A percentile compares a stretch with the other conserved stretches of the same genome.
Conservation (phyloP, 64 coral and sea anemone genomes). For the Pachyseris speciosa region DNA sequence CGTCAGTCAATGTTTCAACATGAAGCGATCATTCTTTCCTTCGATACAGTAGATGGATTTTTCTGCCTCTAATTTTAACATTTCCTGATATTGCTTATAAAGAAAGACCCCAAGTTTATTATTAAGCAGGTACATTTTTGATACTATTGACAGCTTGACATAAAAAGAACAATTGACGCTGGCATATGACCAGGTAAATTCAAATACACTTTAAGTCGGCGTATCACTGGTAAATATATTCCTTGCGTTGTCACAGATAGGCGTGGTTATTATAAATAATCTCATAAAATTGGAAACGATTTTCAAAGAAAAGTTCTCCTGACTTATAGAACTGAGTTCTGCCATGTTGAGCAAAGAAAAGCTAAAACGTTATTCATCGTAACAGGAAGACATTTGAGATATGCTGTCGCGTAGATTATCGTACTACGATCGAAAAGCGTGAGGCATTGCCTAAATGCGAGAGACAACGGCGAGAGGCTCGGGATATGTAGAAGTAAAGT, state of each 20-base stretch:
- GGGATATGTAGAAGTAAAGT: too few species aligned
- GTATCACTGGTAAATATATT: background rate
- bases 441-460: too few species aligned
- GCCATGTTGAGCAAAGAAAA: too few species aligned
- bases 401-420: too few species aligned
- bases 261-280: background rate
- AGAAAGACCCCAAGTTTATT: background rate
- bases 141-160: background rate
- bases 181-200: constrained; percentile 14
- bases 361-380: too few species aligned
- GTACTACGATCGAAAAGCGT: too few species aligned
- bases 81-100: background rate
- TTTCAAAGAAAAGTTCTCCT: background rate
- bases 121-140: background rate
- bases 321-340: too few species aligned
- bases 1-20: too few species aligned
- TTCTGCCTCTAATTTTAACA: background rate
- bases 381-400: too few species aligned
- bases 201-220: background rate
- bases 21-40: too few species aligned
- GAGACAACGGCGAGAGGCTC: too few species aligned
- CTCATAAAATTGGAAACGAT: background rate
- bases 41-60: background rate
- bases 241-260: background rate
- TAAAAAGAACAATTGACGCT: constrained; percentile 30